phyloP scores from a whole-genome alignment of 2,113 vertebrate genomes.

The Plotosus lineatus region DNA sequence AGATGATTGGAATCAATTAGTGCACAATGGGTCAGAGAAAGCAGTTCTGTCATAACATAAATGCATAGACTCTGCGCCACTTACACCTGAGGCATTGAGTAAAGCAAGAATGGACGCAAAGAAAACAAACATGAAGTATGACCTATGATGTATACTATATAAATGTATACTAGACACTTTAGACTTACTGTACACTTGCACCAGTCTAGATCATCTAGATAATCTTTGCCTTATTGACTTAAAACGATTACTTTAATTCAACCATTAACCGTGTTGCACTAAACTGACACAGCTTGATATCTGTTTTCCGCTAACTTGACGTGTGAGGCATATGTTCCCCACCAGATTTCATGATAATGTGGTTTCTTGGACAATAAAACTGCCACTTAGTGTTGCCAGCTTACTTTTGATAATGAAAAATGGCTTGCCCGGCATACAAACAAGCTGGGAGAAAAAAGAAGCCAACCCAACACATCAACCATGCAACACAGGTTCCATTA shows the following conservation, averaged over 20 bases:
- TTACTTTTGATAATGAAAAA: slow-evolving; percentile 39
- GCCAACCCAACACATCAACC: slow-evolving; percentile 29
- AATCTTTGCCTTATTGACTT: neutral
- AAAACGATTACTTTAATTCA: neutral
- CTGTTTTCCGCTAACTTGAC: slow-evolving; percentile 11
- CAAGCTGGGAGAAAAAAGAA: slow-evolving; percentile 12
- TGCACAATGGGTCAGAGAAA: slow-evolving; percentile 51
- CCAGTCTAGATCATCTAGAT: neutral
- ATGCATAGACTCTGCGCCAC: slow-evolving; percentile 22
- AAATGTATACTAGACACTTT: slow-evolving; percentile 4
- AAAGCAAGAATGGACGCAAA: slow-evolving; percentile 27
- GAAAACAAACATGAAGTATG: slow-evolving; percentile 4
- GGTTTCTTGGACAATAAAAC: slow-evolving; percentile 48
- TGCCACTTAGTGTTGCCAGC: slow-evolving; percentile 20
- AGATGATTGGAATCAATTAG: slow-evolving; percentile 59
- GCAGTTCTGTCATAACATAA: slow-evolving; percentile 38
- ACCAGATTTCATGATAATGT: slow-evolving; percentile 35
- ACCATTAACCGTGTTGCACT: slow-evolving; percentile 1
- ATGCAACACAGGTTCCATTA: slow-evolving; percentile 47
- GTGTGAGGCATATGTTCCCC: neutral
- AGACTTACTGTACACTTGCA: neutral
- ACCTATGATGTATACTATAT: neutral
- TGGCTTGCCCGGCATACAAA: slow-evolving; percentile 39
- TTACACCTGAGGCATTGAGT: slow-evolving; percentile 20
- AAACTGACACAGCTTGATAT: slow-evolving; percentile 16